Conservation (phyloP, 1,140 invertebrate species). For the Drosophila miranda region DNA sequence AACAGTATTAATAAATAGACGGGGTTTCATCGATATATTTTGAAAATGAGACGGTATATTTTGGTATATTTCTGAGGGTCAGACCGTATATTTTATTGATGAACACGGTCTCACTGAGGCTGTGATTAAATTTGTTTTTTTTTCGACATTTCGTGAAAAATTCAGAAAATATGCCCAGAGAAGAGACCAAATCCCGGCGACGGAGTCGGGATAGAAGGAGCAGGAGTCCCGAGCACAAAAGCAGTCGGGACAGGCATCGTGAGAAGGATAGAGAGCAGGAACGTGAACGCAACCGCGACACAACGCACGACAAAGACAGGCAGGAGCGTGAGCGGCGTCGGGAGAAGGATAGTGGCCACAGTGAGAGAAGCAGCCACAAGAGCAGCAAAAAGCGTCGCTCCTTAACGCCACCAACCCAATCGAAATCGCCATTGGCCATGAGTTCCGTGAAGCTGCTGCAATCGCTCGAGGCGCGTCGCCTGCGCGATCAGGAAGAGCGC, state of each 20-base stretch:
- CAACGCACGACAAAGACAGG: constrained; percentile 19
- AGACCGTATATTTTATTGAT: too few species aligned
- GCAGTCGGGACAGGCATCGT: constrained; percentile 18
- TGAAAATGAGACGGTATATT: too few species aligned
- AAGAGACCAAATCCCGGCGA: constrained; percentile 44
- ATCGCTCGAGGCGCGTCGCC: constrained; percentile 88
- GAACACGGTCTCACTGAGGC: too few species aligned
- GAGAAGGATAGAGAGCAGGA: constrained; percentile 25
- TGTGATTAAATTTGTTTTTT: constrained; percentile 18
- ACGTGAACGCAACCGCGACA: constrained; percentile 11
- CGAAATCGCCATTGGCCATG: constrained; percentile 28
- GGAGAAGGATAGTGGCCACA: constrained; percentile 27
- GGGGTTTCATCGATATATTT: too few species aligned
- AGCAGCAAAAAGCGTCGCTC: constrained; percentile 27
- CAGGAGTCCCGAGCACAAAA: constrained; percentile 14
- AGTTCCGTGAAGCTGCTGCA: constrained; percentile 86
- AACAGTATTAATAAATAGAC: too few species aligned
- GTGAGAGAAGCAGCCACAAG: constrained; percentile 1
- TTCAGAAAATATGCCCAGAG: constrained; percentile 55
- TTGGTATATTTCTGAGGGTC: too few species aligned
- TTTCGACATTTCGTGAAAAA: constrained; percentile 30
- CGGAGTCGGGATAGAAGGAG: constrained; percentile 37
- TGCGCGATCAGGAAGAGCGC: constrained; percentile 86
- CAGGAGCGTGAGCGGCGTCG: constrained; percentile 4
- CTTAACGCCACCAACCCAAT: background rate